Percentiles rank a stretch among this genome's conserved stretches.
Evolutionary conservation across 2,888 invertebrate species (phyloP).

Genomic region (Lepeophtheirus nordmannii): DNA sequence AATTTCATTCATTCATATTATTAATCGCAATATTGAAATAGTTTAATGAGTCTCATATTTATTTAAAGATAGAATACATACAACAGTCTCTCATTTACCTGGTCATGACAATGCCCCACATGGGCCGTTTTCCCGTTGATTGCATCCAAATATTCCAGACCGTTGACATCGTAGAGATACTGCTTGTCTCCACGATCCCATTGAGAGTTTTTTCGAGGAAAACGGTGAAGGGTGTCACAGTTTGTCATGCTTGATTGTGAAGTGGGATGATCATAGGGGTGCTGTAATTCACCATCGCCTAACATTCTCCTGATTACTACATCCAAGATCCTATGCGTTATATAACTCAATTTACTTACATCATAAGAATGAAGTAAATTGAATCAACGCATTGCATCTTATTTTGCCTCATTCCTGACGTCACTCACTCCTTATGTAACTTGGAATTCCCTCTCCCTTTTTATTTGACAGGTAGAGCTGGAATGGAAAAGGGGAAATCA

Average conservation of each 20-base stretch:
- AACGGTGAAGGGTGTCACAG: neutral
- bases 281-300: neutral
- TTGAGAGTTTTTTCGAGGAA: neutral
- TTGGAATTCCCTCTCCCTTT: too few relatives aligned
- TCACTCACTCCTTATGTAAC: too few relatives aligned
- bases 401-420: too few relatives aligned
- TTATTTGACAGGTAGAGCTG: too few relatives aligned
- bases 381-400: too few relatives aligned
- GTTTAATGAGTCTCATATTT: too few relatives aligned
- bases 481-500: too few relatives aligned
- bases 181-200: slow-evolving; percentile 35
- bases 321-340: neutral
- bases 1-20: neutral
- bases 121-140: slow-evolving; percentile 37
- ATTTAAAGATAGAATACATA: too few relatives aligned
- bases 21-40: neutral
- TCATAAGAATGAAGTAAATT: too few relatives aligned
- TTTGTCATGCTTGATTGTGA: neutral
- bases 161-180: slow-evolving; percentile 43
- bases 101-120: slow-evolving; percentile 37
- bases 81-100: slow-evolving; percentile 22
- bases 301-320: neutral
- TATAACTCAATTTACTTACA: too few relatives aligned
- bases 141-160: slow-evolving; percentile 42
- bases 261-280: too few relatives aligned